Conservation (phyloP, 2,888 invertebrate genomes). For the Acanthosepion lycidas region DNA sequence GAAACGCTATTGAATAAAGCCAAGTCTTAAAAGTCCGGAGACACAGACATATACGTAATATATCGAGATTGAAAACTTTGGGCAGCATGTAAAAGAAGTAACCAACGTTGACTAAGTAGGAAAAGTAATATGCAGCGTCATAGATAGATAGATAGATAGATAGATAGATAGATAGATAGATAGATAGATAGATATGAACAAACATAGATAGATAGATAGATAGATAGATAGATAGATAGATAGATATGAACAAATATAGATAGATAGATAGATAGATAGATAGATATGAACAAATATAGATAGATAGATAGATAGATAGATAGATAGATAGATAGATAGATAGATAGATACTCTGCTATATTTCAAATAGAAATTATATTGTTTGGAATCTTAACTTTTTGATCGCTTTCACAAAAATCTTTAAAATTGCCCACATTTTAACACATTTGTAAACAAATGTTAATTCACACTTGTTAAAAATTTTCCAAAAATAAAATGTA, state of each 20-base stretch:
- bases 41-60: neutral
- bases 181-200: slow-evolving; percentile 35
- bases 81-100: neutral
- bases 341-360: neutral
- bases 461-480: no score
- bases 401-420: no score
- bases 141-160: neutral
- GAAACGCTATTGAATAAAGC: no score
- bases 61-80: neutral
- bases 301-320: neutral
- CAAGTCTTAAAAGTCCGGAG: neutral
- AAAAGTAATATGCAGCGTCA: neutral
- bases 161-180: neutral
- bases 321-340: neutral
- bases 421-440: no score
- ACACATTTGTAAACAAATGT: no score
- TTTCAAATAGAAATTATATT: no score
- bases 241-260: neutral
- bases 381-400: no score
- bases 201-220: neutral
- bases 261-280: neutral
- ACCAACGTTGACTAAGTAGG: neutral
- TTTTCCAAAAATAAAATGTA: no score
- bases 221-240: neutral
- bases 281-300: neutral